Percentiles rank a stretch among this genome's conserved stretches.
Conservation (phyloP, 1,140 invertebrate genomes). For the Tetraneura akinire region DNA sequence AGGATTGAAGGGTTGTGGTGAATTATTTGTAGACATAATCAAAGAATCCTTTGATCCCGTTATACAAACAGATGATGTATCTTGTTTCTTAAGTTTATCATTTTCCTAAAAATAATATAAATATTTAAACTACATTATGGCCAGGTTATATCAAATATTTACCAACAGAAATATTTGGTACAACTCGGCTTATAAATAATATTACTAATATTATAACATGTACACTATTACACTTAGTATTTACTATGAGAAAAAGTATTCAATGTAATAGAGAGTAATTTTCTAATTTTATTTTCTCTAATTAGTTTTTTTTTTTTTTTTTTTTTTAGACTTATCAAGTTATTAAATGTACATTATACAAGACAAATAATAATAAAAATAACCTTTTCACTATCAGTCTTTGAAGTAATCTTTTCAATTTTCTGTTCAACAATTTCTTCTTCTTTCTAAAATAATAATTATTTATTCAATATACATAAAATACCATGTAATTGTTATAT, state of each 20-base stretch:
- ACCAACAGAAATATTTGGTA: no score
- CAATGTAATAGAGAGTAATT: no score
- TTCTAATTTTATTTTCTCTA: no score
- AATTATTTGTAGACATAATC: not conserved
- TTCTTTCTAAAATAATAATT: slow-evolving; percentile 2
- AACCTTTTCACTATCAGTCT: slow-evolving; percentile 32
- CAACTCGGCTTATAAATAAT: no score
- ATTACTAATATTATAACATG: no score
- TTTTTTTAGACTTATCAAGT: no score
- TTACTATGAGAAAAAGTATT: no score
- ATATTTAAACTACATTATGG: not conserved
- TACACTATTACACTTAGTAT: no score
- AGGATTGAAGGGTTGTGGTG: slow-evolving; percentile 2
- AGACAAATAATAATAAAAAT: not conserved
- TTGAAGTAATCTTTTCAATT: not conserved
- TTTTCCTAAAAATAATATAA: slow-evolving; percentile 25
- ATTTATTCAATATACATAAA: not conserved
- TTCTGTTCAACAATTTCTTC: not conserved
- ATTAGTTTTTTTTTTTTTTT: no score
- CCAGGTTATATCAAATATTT: no score
- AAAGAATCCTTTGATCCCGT: not conserved
- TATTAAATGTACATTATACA: not conserved
- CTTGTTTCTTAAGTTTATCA: slow-evolving; percentile 22
- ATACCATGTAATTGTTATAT: not conserved
- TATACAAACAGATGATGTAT: not conserved